phyloP scores from a whole-genome alignment of 2,113 vertebrate species.

The Lichenostomus cassidix region DNA sequence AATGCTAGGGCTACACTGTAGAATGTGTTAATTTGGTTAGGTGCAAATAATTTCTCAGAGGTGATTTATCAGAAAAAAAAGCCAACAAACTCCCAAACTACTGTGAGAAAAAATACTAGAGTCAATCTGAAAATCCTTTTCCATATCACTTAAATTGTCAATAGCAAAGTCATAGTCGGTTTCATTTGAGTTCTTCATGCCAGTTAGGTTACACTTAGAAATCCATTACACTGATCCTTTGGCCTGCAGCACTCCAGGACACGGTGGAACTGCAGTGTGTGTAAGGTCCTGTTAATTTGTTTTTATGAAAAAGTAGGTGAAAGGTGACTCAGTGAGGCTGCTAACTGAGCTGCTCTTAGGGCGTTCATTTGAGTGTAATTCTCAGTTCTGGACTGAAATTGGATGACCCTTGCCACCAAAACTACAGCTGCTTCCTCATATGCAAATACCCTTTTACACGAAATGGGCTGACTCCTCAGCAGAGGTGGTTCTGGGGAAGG shows the following conservation, averaged over 20 bases:
- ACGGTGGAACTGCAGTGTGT: not conserved
- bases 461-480: not conserved
- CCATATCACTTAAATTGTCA: not conserved
- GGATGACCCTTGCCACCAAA: not conserved
- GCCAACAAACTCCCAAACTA: no score
- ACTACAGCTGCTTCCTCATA: constrained; percentile 32
- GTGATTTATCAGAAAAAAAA: not conserved
- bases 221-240: not conserved
- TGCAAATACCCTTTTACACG: not conserved
- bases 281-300: not conserved
- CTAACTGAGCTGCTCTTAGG: not conserved
- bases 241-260: not conserved
- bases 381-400: not conserved
- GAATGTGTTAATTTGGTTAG: not conserved
- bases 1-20: not conserved
- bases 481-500: not conserved
- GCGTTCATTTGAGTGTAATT: not conserved
- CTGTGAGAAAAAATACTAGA: not conserved
- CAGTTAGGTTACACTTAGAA: not conserved
- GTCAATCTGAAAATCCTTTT: not conserved
- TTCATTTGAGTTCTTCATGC: not conserved
- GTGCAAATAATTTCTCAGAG: not conserved
- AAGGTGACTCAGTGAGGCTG: not conserved
- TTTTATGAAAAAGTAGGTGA: not conserved
- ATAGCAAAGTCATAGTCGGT: not conserved